These are phyloP conservation scores for Thymelicus lineola DNA, from an alignment of 2,888 invertebrate genomes.

Conservation along the genomic window DNA sequence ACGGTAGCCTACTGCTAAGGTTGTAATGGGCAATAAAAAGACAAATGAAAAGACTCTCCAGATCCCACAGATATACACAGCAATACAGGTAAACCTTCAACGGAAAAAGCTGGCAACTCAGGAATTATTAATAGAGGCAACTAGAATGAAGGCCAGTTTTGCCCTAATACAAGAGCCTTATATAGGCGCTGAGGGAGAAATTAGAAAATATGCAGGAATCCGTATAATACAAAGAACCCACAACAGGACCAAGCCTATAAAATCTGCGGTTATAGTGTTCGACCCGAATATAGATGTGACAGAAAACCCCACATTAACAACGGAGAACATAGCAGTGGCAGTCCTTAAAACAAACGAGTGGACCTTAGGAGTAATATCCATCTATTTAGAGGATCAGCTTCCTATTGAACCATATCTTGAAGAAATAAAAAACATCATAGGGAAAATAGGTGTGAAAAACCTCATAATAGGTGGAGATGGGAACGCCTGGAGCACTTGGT, in stretches of 20 bases:
- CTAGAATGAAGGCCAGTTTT: not conserved
- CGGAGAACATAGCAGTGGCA: conserved; percentile 32
- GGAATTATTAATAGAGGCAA: not conserved
- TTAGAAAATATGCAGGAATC: conserved; percentile 2
- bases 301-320: conserved; percentile 21
- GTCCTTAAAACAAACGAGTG: conserved; percentile 27
- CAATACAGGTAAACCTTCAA: not conserved
- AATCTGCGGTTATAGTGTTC: conserved; percentile 35
- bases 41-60: too few species aligned
- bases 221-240: conserved; percentile 37
- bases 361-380: conserved; percentile 26
- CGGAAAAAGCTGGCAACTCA: conserved; percentile 38
- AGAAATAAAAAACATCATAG: not conserved
- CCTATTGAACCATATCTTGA: conserved; percentile 31
- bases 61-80: not conserved
- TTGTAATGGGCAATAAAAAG: too few species aligned
- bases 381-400: conserved; percentile 34
- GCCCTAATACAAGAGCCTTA: conserved; percentile 37
- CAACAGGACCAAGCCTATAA: conserved; percentile 38
- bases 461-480: too few species aligned
- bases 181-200: conserved; percentile 15
- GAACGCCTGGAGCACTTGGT: too few species aligned
- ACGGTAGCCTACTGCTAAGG: not conserved
- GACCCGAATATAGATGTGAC: conserved; percentile 22
- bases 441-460: too few species aligned